phyloP scores from a whole-genome alignment of 2,797 vertebrate species.

The Pteronotus mesoamericanus region DNA sequence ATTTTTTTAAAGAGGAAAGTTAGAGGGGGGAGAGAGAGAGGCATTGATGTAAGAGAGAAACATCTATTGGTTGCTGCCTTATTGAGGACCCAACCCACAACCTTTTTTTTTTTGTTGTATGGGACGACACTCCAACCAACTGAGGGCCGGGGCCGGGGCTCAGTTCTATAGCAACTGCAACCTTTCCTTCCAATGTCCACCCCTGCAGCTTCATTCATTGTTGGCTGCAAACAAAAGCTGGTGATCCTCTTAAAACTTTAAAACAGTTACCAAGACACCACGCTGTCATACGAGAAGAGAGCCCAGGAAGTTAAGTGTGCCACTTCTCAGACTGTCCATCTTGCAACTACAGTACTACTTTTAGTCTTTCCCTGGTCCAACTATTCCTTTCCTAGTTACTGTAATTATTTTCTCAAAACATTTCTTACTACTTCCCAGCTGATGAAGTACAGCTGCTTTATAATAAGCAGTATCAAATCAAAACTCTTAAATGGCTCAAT shows the following conservation, averaged over 20 bases:
- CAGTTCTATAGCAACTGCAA: background rate
- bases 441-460: background rate
- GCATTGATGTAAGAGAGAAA: background rate
- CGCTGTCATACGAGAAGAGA: background rate
- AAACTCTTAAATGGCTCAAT: slow-evolving; percentile 7
- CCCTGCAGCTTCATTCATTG: background rate
- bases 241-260: background rate
- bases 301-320: background rate
- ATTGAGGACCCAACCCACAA: background rate
- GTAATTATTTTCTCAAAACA: background rate
- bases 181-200: background rate
- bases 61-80: background rate
- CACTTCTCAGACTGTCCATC: background rate
- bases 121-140: background rate
- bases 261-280: background rate
- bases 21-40: background rate
- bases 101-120: background rate
- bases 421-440: background rate
- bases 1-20: background rate
- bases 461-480: background rate
- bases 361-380: background rate
- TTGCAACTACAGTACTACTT: background rate
- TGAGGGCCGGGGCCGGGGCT: background rate
- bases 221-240: background rate
- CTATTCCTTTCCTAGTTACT: background rate